Base-by-base conservation (phyloP, 1,140 invertebrate genomes). In the Diachasma alloeum region DNA sequence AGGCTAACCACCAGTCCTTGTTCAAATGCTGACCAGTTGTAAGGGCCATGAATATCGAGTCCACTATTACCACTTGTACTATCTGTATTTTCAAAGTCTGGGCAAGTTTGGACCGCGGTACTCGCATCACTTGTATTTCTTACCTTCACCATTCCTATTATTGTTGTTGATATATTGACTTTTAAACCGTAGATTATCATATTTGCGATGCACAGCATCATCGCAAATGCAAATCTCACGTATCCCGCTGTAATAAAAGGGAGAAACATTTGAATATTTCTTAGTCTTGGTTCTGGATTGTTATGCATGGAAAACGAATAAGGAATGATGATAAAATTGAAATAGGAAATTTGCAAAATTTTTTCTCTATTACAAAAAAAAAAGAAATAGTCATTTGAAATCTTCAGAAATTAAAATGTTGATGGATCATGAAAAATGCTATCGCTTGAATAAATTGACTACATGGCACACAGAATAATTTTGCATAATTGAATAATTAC, bases 91-190 rank as follows among this genome's bases (percentile, higher is more conserved):
- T 81, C 79, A 70, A 81, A 83, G 19, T 82, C 53, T n/a, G 82
- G 79, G 78, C 88, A 89, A 19, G 59, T 80, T 83, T 36, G 81
- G 44, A n/a, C 82, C 78, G 77, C 87, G 88, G 75, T 80, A 44
- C 0, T 39, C 0, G 26, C 91, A 82, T 9, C 88, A 89, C 15
- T 71, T 74, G 11, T n/a, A 91, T 91, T 81, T 68, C 36, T 93
- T 90, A 86, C n/a, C 9, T 96, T 96, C 0, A 97, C 90, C 94
- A 98, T 97, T 22, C 95, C 95, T 5, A 97, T 94, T 85, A 97
- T 94, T 0, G 95, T 93, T 0, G 96, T 94, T 1, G 94, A 94
- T 6, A 97, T 91, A 86, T 97, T 97, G 19, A 96, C 95, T 83
- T 97, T 96, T 75, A 97, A 87, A 0, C 95, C 95, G 83, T 97